phyloP scores from a whole-genome alignment of 2,797 vertebrate genomes.

The Corythornis leucogaster region DNA sequence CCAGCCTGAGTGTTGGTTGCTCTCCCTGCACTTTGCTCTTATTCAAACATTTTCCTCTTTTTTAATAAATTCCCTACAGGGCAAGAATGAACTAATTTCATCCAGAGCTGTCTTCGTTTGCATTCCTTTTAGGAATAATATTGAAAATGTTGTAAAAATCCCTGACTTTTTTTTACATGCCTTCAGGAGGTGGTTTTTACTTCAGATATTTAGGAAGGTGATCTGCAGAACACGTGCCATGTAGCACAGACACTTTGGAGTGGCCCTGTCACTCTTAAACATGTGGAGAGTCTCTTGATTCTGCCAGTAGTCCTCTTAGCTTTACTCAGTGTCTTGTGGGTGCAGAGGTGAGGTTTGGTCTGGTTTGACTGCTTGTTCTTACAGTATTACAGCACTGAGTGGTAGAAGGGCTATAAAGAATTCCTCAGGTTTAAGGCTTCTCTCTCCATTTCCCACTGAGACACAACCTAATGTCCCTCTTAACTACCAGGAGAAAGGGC shows the following conservation, averaged over 20 bases:
- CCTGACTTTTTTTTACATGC: not conserved
- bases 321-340: not conserved
- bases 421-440: not conserved
- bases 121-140: conserved; percentile 11
- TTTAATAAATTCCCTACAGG: not conserved
- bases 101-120: not conserved
- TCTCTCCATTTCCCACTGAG: not conserved
- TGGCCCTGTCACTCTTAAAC: not conserved
- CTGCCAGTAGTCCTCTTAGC: not conserved
- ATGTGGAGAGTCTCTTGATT: not conserved
- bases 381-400: not conserved
- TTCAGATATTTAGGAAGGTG: not conserved
- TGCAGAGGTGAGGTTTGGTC: not conserved
- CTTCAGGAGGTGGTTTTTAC: not conserved
- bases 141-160: not conserved
- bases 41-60: not conserved
- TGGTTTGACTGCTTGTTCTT: not conserved
- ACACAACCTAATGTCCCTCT: not conserved
- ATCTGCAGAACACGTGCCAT: rapidly evolving
- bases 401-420: not conserved
- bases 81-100: not conserved
- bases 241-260: not conserved
- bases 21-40: not conserved
- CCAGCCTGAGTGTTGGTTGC: not conserved
- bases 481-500: not conserved